Evolutionary conservation across 1,140 invertebrate genomes (phyloP), one percentile per base, ranked within the genome.

Genomic region (Helicoverpa armigera): DNA sequence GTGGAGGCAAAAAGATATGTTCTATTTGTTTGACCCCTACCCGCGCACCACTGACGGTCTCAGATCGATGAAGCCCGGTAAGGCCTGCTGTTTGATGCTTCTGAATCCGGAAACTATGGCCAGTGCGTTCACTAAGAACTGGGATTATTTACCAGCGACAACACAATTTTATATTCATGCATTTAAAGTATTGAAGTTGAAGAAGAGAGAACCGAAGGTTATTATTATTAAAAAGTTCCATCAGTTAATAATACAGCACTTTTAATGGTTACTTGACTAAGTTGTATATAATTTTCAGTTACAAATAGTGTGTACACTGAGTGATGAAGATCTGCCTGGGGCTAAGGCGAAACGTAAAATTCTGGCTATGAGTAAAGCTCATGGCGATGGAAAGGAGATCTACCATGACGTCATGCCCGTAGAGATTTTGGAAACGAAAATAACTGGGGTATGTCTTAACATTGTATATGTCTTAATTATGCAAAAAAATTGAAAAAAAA

Each of bases 1-100:
- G 4, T 96, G 95, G 95, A 90, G 93, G 56, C 95, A 96, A 78
- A 93, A 95, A 79, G 95, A 95, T 75, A 95, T 96, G 94, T 96
- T 87, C 80, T 96, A 95, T 81, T 89, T 95, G 61, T 96, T 96
- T 82, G 96, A 96, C 86, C 95, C 95, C 0, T 96, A 96, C 74
- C 92, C 94, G 2, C 88, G 95, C 12, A 93, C 94, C 23, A 87
- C 83, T 10, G 94, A 95, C 80, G 95, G 95, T 3, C 82, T 89
- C 48, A 88, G 89, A 53, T 83, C 91, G 4, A 83, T 91, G 35
- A 89, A 94, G 35, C 84, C 90, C 51, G 94, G 95, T n/a, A 91
- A 90, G 54, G 95, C 95, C 9, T 95, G 95, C 87, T 94, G 95
- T 43, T 87, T 94, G 13, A 96, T 96, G 95, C 89, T 95, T 54